phyloP scores from a whole-genome alignment of 2,797 vertebrate species.

The Paramormyrops hopkinsi region DNA sequence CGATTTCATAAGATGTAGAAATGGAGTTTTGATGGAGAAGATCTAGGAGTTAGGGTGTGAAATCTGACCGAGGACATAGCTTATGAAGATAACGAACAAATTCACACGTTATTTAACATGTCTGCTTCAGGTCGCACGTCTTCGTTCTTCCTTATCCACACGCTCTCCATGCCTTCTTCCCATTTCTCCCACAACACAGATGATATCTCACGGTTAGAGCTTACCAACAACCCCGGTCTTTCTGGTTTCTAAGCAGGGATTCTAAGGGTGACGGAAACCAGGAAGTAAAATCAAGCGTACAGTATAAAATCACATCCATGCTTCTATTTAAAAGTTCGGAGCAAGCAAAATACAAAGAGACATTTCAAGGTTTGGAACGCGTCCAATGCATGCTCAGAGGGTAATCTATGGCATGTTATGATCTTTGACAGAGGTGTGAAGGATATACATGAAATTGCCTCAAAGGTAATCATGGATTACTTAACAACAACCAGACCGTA shows the following conservation, averaged over 20 bases:
- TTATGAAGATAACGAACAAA: background rate
- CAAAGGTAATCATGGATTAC: slow-evolving; percentile 51
- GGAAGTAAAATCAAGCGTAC: background rate
- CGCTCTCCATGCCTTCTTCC: background rate
- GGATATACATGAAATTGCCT: slow-evolving; percentile 60
- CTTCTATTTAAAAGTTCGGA: slow-evolving; percentile 4
- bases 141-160: background rate
- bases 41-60: background rate
- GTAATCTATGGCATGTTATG: slow-evolving; percentile 59
- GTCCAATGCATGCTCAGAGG: slow-evolving; percentile 37
- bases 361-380: slow-evolving; percentile 26
- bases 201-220: background rate
- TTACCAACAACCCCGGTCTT: background rate
- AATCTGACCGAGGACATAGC: background rate
- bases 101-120: background rate
- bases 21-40: background rate
- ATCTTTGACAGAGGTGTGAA: slow-evolving; percentile 66
- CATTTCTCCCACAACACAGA: background rate
- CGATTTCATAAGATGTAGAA: background rate
- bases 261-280: background rate
- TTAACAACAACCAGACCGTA: slow-evolving; percentile 72
- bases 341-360: background rate
- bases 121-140: background rate
- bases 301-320: background rate
- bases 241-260: background rate